Conservation (phyloP, 1,140 invertebrate species). For the Delia radicum region DNA sequence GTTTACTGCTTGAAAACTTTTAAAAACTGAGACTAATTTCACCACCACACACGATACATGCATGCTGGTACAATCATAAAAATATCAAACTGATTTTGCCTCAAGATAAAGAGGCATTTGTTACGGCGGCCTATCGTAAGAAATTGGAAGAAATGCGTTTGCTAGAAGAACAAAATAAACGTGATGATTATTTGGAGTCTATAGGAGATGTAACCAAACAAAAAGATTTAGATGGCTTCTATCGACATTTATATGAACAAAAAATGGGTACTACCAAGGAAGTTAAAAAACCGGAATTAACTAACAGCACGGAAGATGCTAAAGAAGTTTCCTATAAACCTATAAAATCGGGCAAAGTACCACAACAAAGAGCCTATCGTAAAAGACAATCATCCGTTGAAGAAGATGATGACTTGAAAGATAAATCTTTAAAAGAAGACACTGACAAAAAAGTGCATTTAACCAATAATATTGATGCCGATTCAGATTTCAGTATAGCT, state of each 20-base stretch:
- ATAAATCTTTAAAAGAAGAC: constrained; percentile 46
- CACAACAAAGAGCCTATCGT: constrained; percentile 59
- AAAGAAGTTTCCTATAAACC: constrained; percentile 43
- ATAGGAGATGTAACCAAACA: constrained; percentile 92
- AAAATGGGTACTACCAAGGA: constrained; percentile 61
- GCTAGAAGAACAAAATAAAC: constrained; percentile 80
- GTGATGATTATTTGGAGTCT: constrained; percentile 80
- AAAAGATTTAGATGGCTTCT: constrained; percentile 88
- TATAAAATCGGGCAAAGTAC: constrained; percentile 45
- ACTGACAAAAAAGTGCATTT: constrained; percentile 57
- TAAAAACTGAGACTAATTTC: too few species aligned
- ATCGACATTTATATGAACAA: constrained; percentile 84
- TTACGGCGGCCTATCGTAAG: constrained; percentile 87
- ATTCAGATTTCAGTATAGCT: constrained; percentile 69
- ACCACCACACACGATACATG: too few species aligned
- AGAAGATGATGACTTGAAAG: constrained; percentile 40
- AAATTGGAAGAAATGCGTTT: constrained; percentile 87
- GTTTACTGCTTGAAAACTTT: too few species aligned
- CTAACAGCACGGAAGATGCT: not conserved
- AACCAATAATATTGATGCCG: constrained; percentile 66
- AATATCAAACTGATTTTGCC: too few species aligned
- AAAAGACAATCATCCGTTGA: constrained; percentile 60
- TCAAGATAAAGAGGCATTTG: constrained; percentile 95
- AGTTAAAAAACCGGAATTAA: constrained; percentile 38
- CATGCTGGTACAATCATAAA: too few species aligned